Percentiles rank a stretch among this genome's conserved stretches.
These are phyloP conservation scores for Acholoe squamosa DNA, from an alignment of 2,888 invertebrate species.

Conservation along the genomic window DNA sequence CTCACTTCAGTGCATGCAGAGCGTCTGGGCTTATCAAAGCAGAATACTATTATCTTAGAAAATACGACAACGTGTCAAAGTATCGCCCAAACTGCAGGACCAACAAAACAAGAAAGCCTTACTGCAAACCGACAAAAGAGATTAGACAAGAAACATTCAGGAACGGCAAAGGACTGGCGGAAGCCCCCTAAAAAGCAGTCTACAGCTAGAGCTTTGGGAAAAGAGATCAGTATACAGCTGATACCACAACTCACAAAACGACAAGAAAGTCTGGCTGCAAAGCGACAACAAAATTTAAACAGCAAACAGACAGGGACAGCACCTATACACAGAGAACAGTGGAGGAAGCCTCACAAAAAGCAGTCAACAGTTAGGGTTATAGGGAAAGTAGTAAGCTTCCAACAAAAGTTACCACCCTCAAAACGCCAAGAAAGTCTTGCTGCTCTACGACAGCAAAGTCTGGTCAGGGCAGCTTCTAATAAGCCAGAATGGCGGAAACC, in stretches of 20 bases:
- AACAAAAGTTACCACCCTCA: not conserved
- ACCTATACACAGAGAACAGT: too few species aligned
- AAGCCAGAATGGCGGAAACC: constrained; percentile 6
- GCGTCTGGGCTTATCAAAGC: not conserved
- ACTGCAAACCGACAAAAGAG: not conserved
- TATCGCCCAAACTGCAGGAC: not conserved
- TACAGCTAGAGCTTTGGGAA: not conserved
- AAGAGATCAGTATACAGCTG: not conserved
- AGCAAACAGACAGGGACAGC: too few species aligned
- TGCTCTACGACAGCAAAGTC: not conserved
- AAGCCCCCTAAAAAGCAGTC: not conserved
- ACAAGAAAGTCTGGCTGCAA: constrained; percentile 9
- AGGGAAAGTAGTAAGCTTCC: not conserved
- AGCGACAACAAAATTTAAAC: not conserved
- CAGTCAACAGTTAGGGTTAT: not conserved
- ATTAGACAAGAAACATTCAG: not conserved
- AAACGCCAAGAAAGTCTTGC: not conserved
- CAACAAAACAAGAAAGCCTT: not conserved
- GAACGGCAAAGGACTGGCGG: not conserved
- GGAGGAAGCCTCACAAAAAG: constrained; percentile 18
- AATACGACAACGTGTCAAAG: too few species aligned
- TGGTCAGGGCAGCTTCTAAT: not conserved
- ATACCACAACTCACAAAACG: not conserved
- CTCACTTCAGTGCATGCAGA: not conserved
- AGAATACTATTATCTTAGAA: not conserved